A percentile compares a stretch with the other conserved stretches of the same genome.
Conservation (phyloP, 2,113 vertebrate species). For the Ptychochromis oligacanthus region DNA sequence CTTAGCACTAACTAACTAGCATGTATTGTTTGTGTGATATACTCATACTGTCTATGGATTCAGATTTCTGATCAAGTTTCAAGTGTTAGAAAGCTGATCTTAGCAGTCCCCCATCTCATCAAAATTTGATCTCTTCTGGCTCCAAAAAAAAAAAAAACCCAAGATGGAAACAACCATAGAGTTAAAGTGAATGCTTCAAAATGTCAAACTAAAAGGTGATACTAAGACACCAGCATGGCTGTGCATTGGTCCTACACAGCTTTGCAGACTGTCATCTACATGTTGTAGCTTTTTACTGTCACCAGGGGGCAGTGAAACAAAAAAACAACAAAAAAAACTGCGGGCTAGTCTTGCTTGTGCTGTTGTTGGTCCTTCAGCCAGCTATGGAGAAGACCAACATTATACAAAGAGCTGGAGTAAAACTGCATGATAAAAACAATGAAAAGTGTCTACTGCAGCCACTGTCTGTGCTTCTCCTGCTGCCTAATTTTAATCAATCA, state of each 20-base stretch:
- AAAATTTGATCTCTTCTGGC: neutral
- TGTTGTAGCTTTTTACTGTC: neutral
- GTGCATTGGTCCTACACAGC: neutral
- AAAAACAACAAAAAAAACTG: neutral
- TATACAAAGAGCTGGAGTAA: no score
- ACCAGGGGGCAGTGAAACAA: fast-evolving
- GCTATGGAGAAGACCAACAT: no score
- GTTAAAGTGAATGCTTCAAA: neutral
- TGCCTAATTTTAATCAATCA: neutral
- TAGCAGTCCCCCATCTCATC: neutral
- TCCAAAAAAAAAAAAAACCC: neutral
- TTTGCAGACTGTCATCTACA: neutral
- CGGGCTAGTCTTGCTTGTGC: neutral
- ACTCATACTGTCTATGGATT: neutral
- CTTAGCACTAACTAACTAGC: neutral
- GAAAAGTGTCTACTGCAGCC: no score
- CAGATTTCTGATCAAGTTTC: neutral
- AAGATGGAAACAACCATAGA: neutral
- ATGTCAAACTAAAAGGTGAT: neutral
- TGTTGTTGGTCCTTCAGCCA: neutral
- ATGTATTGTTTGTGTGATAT: neutral
- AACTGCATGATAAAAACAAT: no score
- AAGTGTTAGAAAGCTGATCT: neutral
- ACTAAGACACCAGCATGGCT: neutral
- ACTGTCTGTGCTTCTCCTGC: no score